Evolutionary conservation across 2,797 vertebrate species (phyloP).

Genomic region (Threskiornis aethiopicus): DNA sequence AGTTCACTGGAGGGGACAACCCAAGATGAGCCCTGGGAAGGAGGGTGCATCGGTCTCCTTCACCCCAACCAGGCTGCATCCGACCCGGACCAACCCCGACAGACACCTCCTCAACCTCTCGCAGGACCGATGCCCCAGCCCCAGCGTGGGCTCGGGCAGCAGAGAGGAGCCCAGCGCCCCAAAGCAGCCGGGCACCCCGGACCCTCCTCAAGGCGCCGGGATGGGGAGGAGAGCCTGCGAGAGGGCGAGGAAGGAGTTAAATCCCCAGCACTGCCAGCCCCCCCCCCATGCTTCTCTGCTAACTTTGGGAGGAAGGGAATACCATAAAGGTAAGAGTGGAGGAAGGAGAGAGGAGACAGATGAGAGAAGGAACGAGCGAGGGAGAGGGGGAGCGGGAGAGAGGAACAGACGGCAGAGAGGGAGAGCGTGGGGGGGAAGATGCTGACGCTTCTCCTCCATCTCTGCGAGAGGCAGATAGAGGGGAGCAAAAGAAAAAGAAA

Average conservation of each 20-base stretch:
- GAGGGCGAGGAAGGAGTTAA: slow-evolving; percentile 53
- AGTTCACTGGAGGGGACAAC: background rate
- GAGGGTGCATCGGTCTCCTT: background rate
- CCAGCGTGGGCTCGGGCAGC: background rate
- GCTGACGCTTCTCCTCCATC: slow-evolving; percentile 55
- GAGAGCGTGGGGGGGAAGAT: slow-evolving; percentile 54
- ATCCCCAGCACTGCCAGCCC: background rate
- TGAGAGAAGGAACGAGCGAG: slow-evolving; percentile 26
- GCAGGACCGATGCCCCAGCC: rapidly evolving
- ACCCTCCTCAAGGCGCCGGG: background rate
- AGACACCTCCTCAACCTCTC: background rate
- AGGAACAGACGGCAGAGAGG: slow-evolving; percentile 44
- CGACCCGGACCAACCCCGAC: background rate
- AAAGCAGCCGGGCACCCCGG: background rate
- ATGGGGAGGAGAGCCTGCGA: background rate
- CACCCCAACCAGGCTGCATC: background rate
- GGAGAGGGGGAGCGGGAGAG: slow-evolving; percentile 12
- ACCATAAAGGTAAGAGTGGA: slow-evolving; percentile 48
- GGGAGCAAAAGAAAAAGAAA: background rate
- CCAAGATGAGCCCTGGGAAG: background rate
- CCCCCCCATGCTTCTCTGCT: slow-evolving; percentile 14
- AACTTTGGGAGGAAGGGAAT: slow-evolving; percentile 40
- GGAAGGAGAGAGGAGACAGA: slow-evolving; percentile 39
- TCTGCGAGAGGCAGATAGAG: slow-evolving; percentile 41
- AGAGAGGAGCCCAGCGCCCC: background rate